These are phyloP conservation scores for Bufo gargarizans DNA, from an alignment of 2,113 vertebrate species.

Conservation along the genomic window DNA sequence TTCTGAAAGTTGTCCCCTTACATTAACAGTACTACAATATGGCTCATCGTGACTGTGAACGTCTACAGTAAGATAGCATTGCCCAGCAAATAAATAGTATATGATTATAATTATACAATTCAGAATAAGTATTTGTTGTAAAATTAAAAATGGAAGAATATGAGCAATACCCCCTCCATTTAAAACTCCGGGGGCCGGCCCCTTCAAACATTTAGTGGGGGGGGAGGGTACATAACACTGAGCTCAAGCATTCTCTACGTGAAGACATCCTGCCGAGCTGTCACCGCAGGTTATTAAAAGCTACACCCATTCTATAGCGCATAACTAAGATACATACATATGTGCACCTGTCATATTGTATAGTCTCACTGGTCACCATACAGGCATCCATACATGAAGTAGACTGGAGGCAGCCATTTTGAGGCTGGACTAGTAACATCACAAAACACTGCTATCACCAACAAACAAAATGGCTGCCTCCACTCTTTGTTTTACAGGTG, in stretches of 20 bases:
- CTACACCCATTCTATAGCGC: background rate
- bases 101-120: background rate
- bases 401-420: background rate
- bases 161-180: background rate
- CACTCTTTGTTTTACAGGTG: background rate
- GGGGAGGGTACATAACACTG: conserved; percentile 1
- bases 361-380: too few species aligned
- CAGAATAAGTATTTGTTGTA: background rate
- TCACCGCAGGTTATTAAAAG: background rate
- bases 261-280: background rate
- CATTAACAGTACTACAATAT: background rate
- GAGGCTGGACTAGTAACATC: background rate
- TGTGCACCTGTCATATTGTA: background rate
- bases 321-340: background rate
- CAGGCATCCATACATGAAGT: background rate
- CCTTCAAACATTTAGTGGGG: background rate
- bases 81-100: background rate
- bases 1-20: background rate
- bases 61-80: background rate
- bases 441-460: background rate
- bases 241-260: background rate
- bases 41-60: background rate
- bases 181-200: conserved; percentile 6
- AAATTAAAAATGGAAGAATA: background rate
- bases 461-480: background rate